Percentiles rank a stretch among this genome's conserved stretches.
Evolutionary conservation across 2,888 invertebrate genomes (phyloP).

Genomic region (Xanthia icteritia): DNA sequence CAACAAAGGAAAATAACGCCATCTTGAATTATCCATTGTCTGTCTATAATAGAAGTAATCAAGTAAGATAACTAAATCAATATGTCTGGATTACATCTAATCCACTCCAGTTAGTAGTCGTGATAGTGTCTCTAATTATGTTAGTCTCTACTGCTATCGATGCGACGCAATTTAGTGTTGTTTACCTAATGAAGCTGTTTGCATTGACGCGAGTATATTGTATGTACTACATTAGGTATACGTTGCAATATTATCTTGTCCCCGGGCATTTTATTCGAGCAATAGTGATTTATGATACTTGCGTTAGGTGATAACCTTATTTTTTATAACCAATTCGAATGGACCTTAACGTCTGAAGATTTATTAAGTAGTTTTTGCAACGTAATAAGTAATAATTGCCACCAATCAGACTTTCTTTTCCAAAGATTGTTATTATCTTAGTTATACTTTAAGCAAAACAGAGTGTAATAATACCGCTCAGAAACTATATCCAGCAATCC

Average conservation of each 20-base stretch:
- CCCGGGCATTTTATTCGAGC: too few relatives aligned
- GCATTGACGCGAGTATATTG: background rate
- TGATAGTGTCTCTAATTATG: conserved; percentile 16
- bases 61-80: conserved; percentile 20
- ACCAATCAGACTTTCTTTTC: background rate
- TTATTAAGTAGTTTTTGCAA: background rate
- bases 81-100: background rate
- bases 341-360: too few relatives aligned
- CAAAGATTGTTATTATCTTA: background rate
- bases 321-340: background rate
- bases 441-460: background rate
- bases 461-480: background rate
- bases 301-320: background rate
- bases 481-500: background rate
- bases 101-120: background rate
- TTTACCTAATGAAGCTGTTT: conserved; percentile 14
- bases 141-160: conserved; percentile 11
- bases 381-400: background rate
- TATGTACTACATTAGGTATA: background rate
- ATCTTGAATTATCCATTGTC: conserved; percentile 1
- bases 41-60: background rate
- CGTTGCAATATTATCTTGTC: background rate
- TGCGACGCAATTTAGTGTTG: conserved; percentile 4
- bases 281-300: too few relatives aligned
- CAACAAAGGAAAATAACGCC: background rate